A percentile compares a stretch with the other conserved stretches of the same genome.
These are phyloP conservation scores for Trichopoda pennipes DNA, from an alignment of 2,888 invertebrate species.

Conservation along the genomic window DNA sequence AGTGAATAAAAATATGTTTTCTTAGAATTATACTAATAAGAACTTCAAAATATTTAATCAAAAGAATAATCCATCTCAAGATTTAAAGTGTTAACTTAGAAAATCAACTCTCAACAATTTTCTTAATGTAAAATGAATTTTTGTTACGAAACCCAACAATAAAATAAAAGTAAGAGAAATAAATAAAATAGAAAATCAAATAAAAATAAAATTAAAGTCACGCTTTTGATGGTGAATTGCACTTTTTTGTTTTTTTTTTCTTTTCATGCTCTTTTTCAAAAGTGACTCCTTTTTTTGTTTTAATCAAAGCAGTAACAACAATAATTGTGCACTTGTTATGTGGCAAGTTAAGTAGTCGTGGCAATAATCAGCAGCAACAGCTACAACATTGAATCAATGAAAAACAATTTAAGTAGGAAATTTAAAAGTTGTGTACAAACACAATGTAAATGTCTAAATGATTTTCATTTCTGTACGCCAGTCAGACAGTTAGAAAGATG, in stretches of 20 bases:
- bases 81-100: slow-evolving; percentile 51
- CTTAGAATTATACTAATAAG: background rate
- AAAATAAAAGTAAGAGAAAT: slow-evolving; percentile 21
- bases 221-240: slow-evolving; percentile 57
- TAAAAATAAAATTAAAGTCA: slow-evolving; percentile 66
- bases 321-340: slow-evolving; percentile 62
- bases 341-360: slow-evolving; percentile 50
- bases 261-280: slow-evolving; percentile 19
- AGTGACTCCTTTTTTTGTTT: slow-evolving; percentile 44
- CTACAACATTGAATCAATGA: slow-evolving; percentile 42
- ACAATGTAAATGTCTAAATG: slow-evolving; percentile 69
- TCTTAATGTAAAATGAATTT: slow-evolving; percentile 40
- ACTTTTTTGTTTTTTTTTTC: slow-evolving; percentile 7
- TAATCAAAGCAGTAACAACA: slow-evolving; percentile 29
- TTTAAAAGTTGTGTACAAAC: slow-evolving; percentile 67
- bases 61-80: slow-evolving; percentile 20
- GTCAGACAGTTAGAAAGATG: slow-evolving; percentile 6
- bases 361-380: slow-evolving; percentile 41
- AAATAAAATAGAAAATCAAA: slow-evolving; percentile 53
- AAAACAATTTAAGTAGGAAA: slow-evolving; percentile 67
- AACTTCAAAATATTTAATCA: background rate
- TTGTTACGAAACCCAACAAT: slow-evolving; percentile 45
- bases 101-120: slow-evolving; percentile 48
- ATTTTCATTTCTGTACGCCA: slow-evolving; percentile 54
- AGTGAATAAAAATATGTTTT: background rate